A percentile compares a stretch with the other conserved stretches of the same genome.
Conservation (phyloP, 2,797 vertebrate species). For the Aeoliscus strigatus region DNA sequence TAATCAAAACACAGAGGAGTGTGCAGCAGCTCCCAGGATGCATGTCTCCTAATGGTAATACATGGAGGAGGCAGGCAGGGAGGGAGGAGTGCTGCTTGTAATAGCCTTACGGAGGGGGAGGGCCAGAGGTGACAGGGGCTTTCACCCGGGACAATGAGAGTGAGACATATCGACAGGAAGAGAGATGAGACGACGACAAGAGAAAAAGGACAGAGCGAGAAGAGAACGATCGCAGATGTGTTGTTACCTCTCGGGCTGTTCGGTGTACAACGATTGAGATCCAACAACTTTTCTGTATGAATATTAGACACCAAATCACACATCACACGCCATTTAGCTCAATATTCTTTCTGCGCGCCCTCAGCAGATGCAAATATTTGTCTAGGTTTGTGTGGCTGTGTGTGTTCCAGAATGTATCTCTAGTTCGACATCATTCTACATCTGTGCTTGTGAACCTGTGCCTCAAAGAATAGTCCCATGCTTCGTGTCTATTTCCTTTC, state of each 20-base stretch:
- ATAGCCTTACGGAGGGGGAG: conserved; percentile 81
- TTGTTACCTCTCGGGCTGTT: conserved; percentile 31
- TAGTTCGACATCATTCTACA: too few species aligned
- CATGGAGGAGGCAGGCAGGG: conserved; percentile 78
- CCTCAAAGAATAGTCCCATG: not conserved
- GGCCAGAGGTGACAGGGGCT: conserved; percentile 72
- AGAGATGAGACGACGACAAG: conserved; percentile 54
- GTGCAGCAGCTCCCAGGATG: conserved; percentile 85
- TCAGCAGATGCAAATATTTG: conserved; percentile 32
- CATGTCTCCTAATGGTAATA: conserved; percentile 93
- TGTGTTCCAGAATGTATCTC: not conserved
- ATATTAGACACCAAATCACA: conserved; percentile 53
- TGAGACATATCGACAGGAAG: conserved; percentile 51
- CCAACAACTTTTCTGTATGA: conserved; percentile 47
- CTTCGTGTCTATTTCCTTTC: not conserved
- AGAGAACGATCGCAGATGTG: conserved; percentile 63
- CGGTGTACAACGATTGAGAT: conserved; percentile 32
- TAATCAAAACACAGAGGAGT: conserved; percentile 96
- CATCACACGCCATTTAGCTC: conserved; percentile 43
- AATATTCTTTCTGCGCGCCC: conserved; percentile 24
- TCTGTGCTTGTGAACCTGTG: not conserved
- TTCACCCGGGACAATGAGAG: conserved; percentile 68
- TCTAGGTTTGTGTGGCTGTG: conserved; percentile 2
- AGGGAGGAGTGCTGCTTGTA: conserved; percentile 84
- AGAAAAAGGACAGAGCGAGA: conserved; percentile 62